phyloP scores from a whole-genome alignment of 2,797 vertebrate genomes.

The Aulostomus chinensis region DNA sequence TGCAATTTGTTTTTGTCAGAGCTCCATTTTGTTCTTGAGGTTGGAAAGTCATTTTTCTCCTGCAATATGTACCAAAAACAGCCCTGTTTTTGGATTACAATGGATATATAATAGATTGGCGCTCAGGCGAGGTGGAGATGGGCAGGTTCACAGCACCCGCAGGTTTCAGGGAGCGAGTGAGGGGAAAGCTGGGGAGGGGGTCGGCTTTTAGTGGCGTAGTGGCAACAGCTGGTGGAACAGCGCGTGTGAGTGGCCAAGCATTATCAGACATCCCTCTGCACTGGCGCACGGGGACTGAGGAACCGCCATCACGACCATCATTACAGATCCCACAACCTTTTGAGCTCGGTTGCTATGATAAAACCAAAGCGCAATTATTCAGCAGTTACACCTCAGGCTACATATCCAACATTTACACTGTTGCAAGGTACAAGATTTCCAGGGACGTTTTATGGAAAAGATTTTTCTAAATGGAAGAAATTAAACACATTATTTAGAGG shows the following conservation, averaged over 20 bases:
- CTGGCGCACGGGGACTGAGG: slow-evolving; percentile 58
- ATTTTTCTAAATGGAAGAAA: not conserved
- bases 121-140: slow-evolving; percentile 7
- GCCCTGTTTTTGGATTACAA: slow-evolving; percentile 36
- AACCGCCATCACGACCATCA: slow-evolving; percentile 40
- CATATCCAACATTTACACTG: slow-evolving; percentile 1
- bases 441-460: slow-evolving; percentile 4
- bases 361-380: slow-evolving; percentile 32
- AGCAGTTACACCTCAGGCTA: slow-evolving; percentile 46
- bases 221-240: slow-evolving; percentile 67
- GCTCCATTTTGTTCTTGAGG: slow-evolving; percentile 6
- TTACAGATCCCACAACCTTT: slow-evolving; percentile 63
- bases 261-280: slow-evolving; percentile 65
- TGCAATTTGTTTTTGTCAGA: slow-evolving; percentile 4
- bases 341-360: slow-evolving; percentile 49
- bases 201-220: slow-evolving; percentile 46
- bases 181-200: slow-evolving; percentile 50
- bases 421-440: slow-evolving; percentile 2
- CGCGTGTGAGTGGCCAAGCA: slow-evolving; percentile 48
- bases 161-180: slow-evolving; percentile 17
- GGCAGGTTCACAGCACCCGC: slow-evolving; percentile 24
- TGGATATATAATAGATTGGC: slow-evolving; percentile 58
- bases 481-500: not conserved
- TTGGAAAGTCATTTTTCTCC: slow-evolving; percentile 32
- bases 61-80: too few relatives aligned